Evolutionary conservation across 2,797 vertebrate species (phyloP).

Genomic region (Cyclopterus lumpus): DNA sequence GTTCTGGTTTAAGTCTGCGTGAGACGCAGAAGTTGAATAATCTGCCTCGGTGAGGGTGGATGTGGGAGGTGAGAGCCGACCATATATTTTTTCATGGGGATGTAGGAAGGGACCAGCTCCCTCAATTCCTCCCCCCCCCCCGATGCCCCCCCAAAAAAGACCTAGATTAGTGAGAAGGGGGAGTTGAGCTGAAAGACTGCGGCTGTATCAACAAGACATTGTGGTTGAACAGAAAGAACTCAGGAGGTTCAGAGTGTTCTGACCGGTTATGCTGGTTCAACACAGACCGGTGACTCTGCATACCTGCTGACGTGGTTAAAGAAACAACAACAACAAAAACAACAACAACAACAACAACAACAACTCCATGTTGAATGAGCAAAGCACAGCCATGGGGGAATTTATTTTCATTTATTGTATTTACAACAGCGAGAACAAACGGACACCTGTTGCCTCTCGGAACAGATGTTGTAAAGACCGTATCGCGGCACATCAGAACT

Average conservation of each 20-base stretch:
- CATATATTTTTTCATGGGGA: slow-evolving; percentile 51
- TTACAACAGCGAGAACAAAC: slow-evolving; percentile 41
- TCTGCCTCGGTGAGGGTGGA: slow-evolving; percentile 53
- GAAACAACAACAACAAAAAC: slow-evolving; percentile 4
- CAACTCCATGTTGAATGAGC: not conserved
- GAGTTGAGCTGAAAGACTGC: slow-evolving; percentile 58
- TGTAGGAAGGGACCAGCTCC: slow-evolving; percentile 43
- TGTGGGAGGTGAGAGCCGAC: slow-evolving; percentile 45
- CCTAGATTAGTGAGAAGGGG: slow-evolving; percentile 19
- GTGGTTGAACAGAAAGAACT: slow-evolving; percentile 20
- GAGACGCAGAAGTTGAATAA: slow-evolving; percentile 32
- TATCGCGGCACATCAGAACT: slow-evolving; percentile 33
- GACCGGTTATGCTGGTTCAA: not conserved
- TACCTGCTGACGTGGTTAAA: slow-evolving; percentile 8
- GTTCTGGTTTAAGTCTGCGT: slow-evolving; percentile 27
- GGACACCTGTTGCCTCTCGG: slow-evolving; percentile 16
- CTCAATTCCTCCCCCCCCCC: not conserved
- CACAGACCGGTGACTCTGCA: slow-evolving; percentile 18
- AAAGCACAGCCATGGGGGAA: slow-evolving; percentile 1
- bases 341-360: not conserved
- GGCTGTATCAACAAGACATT: slow-evolving; percentile 51
- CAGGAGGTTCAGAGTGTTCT: slow-evolving; percentile 13
- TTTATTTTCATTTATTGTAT: slow-evolving; percentile 45
- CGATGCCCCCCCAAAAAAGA: not conserved
- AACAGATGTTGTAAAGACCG: slow-evolving; percentile 44